Evolutionary conservation across 2,797 vertebrate species (phyloP).

Genomic region (Chrosomus eos): DNA sequence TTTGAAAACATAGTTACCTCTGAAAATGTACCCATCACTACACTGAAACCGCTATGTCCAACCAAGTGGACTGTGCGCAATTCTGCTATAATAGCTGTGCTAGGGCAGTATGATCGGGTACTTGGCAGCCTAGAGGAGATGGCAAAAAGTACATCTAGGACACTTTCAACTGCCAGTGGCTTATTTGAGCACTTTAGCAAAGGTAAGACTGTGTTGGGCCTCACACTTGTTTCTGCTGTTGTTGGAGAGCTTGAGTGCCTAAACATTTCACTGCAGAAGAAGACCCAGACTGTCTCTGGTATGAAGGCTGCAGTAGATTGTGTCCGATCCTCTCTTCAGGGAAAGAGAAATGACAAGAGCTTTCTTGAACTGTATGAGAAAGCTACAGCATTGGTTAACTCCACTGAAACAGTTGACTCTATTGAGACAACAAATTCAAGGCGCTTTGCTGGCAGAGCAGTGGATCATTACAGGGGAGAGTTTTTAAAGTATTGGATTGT

Average conservation of each 20-base stretch:
- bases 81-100: conserved; percentile 40
- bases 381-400: too few species aligned
- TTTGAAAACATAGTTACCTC: conserved; percentile 30
- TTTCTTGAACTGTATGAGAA: too few species aligned
- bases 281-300: conserved; percentile 21
- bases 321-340: too few species aligned
- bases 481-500: conserved; percentile 41
- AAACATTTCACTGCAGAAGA: conserved; percentile 45
- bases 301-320: conserved; percentile 34
- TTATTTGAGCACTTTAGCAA: conserved; percentile 40
- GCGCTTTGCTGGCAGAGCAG: too few species aligned
- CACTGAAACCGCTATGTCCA: conserved; percentile 32
- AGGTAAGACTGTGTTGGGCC: conserved; percentile 43
- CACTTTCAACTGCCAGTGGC: conserved; percentile 48
- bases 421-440: too few species aligned
- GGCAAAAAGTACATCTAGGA: conserved; percentile 36
- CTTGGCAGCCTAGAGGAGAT: conserved; percentile 42
- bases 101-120: conserved; percentile 40
- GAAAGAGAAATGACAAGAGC: too few species aligned
- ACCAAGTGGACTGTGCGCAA: not conserved
- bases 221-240: conserved; percentile 48
- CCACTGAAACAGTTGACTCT: too few species aligned
- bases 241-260: conserved; percentile 47
- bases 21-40: conserved; percentile 21
- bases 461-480: conserved; percentile 42